Conservation (phyloP, 2,797 vertebrate species). For the Fistularia tabacaria region DNA sequence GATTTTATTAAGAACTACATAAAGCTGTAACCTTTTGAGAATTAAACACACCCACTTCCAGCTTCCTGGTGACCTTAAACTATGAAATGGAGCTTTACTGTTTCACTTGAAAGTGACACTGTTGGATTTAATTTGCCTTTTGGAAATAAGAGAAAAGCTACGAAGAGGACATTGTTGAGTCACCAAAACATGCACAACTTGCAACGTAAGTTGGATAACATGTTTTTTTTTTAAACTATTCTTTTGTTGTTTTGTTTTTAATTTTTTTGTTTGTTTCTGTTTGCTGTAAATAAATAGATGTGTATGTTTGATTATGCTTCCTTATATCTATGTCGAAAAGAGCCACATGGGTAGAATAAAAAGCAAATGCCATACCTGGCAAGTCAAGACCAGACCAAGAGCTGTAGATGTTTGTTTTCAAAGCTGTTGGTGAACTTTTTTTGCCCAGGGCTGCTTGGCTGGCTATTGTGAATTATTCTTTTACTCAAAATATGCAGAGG, state of each 20-base stretch:
- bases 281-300: not conserved
- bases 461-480: not conserved
- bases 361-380: conserved; percentile 12
- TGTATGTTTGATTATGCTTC: conserved; percentile 3
- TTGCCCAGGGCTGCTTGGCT: conserved; percentile 9
- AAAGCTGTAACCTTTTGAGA: conserved; percentile 20
- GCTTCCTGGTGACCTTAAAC: conserved; percentile 24
- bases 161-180: conserved; percentile 31
- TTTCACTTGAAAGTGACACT: conserved; percentile 41
- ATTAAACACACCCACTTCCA: conserved; percentile 9
- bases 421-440: conserved; percentile 3
- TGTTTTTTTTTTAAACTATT: not conserved
- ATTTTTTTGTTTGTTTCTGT: not conserved
- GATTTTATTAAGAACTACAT: conserved; percentile 52
- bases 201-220: conserved; percentile 83
- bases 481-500: too few species aligned
- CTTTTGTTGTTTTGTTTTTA: not conserved
- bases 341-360: conserved; percentile 3
- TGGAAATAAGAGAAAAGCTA: conserved; percentile 38
- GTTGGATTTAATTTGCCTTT: conserved; percentile 50
- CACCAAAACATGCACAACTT: conserved; percentile 84
- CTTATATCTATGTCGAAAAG: not conserved
- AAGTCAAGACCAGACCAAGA: conserved; percentile 14
- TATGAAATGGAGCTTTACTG: conserved; percentile 56
- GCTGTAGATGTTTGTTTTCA: conserved; percentile 14